Conservation (phyloP, 2,113 vertebrate genomes). For the Gallinago undulata region DNA sequence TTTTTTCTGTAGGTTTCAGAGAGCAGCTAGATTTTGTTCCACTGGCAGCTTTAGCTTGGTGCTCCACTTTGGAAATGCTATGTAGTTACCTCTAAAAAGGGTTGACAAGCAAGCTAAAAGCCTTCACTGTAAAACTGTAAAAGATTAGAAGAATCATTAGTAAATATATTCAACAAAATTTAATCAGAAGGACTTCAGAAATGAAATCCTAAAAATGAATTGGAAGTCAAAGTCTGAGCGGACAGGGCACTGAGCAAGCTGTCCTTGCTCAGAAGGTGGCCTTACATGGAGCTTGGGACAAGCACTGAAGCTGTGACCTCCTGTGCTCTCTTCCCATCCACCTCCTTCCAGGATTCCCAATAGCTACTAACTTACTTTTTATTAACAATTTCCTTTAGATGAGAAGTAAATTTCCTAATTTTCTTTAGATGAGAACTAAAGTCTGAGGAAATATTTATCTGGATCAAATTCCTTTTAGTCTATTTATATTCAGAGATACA, state of each 20-base stretch:
- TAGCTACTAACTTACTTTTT: neutral
- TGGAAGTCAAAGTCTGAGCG: accelerated
- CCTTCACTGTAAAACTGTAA: neutral
- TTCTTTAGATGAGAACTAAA: neutral
- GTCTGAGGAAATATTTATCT: conserved; percentile 44
- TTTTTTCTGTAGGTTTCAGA: neutral
- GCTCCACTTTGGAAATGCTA: neutral
- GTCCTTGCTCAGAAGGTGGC: neutral
- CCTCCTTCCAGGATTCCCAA: neutral
- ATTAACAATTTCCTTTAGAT: conserved; percentile 32
- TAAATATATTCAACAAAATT: neutral
- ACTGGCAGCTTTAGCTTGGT: neutral
- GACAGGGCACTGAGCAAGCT: accelerated
- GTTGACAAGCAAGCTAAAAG: neutral
- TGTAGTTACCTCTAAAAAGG: neutral
- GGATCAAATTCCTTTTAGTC: conserved; percentile 10
- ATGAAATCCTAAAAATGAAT: neutral
- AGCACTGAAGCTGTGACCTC: neutral
- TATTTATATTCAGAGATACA: conserved; percentile 30
- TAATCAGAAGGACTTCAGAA: neutral
- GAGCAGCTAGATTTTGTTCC: neutral
- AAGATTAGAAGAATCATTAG: neutral
- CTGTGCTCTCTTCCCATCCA: neutral
- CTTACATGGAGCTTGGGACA: neutral
- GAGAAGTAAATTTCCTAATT: neutral